phyloP scores from a whole-genome alignment of 2,797 vertebrate genomes.

The Tamandua tetradactyla region DNA sequence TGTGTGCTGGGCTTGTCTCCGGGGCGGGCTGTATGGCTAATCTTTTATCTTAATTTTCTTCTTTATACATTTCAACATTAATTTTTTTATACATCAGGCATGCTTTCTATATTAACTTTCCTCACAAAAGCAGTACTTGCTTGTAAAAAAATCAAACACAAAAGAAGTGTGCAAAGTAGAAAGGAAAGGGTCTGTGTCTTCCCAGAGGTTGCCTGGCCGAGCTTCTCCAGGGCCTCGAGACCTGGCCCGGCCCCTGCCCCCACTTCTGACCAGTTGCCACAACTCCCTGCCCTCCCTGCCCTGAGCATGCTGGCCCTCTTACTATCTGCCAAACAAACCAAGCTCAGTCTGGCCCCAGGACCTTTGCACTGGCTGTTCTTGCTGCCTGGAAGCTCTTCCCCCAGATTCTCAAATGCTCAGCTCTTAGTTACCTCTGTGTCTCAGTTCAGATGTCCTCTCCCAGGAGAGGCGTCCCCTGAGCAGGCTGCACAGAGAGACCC shows the following conservation, averaged over 20 bases:
- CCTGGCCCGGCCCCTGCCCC: background rate
- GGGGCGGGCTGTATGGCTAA: background rate
- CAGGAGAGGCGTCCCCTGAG: background rate
- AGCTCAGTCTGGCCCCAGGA: background rate
- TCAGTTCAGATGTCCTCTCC: background rate
- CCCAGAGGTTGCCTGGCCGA: background rate
- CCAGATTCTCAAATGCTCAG: background rate
- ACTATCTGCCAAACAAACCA: background rate
- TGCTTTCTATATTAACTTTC: slow-evolving; percentile 63
- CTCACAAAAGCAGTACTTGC: slow-evolving; percentile 39
- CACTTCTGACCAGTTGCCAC: background rate
- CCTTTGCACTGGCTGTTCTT: background rate
- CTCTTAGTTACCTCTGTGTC: background rate
- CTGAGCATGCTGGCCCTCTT: background rate
- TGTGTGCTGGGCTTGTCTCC: background rate
- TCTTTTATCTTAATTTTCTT: slow-evolving; percentile 64
- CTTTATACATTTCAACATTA: slow-evolving; percentile 59
- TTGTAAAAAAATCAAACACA: slow-evolving; percentile 37
- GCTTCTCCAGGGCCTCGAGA: background rate
- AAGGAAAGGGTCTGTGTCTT: background rate
- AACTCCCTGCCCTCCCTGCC: background rate
- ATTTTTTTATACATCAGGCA: slow-evolving; percentile 7
- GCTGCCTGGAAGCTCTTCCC: background rate
- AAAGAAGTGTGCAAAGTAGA: background rate
- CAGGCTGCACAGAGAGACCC: background rate